These are phyloP conservation scores for Eucriotettix oculatus DNA, from an alignment of 2,888 invertebrate species.

Conservation along the genomic window DNA sequence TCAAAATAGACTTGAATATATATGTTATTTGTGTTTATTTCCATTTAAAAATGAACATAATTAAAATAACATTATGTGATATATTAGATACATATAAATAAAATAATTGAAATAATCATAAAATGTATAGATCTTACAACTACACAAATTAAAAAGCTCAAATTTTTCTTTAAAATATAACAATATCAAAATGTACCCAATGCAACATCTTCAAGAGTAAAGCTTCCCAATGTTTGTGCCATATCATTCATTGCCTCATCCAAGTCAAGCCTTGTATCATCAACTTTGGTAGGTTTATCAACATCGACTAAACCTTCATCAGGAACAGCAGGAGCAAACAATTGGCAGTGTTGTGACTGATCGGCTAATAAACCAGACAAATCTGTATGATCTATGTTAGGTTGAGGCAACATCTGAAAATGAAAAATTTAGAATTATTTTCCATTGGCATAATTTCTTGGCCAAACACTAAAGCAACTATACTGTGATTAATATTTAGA, in stretches of 20 bases:
- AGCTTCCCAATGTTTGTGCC: slow-evolving; percentile 21
- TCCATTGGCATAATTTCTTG: too few relatives aligned
- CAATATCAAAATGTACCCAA: neutral
- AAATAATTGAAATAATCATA: too few relatives aligned
- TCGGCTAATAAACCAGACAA: slow-evolving; percentile 13
- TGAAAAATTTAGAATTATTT: too few relatives aligned
- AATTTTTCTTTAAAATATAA: neutral
- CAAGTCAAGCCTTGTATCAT: slow-evolving; percentile 10
- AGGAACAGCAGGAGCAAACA: slow-evolving; percentile 14
- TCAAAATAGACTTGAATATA: neutral
- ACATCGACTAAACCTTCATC: slow-evolving; percentile 16
- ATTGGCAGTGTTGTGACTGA: slow-evolving; percentile 14
- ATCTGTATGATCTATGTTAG: slow-evolving; percentile 6
- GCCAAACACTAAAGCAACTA: neutral
- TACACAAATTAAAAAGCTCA: neutral
- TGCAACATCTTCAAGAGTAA: slow-evolving; percentile 2
- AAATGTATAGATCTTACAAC: too few relatives aligned
- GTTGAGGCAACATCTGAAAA: neutral
- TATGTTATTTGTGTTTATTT: too few relatives aligned
- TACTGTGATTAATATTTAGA: neutral
- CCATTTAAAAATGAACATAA: too few relatives aligned
- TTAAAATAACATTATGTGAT: too few relatives aligned
- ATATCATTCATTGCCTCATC: slow-evolving; percentile 25
- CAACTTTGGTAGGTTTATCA: slow-evolving; percentile 7
- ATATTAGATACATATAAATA: too few relatives aligned